Evolutionary conservation across 2,113 vertebrate species (phyloP), one percentile per base, ranked within the genome.

Genomic region (Heteronetta atricapilla): DNA sequence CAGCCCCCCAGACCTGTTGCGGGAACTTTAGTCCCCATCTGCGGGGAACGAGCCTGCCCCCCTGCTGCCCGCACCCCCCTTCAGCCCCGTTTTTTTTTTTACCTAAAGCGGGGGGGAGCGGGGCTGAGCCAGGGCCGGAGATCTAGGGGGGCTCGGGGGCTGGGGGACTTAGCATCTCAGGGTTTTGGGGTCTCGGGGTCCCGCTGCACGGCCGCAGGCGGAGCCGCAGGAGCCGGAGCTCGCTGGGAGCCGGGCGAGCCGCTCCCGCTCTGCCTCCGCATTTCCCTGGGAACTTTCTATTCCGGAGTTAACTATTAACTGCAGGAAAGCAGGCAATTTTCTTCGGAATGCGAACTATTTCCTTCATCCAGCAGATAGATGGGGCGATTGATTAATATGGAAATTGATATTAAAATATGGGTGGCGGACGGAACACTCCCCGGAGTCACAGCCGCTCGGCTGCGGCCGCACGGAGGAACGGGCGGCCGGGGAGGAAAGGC

Each of bases 341-440:
- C 98, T 98, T 94, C 95, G 98, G 98, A 98, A 98, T 98, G 97
- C n/a, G 81, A 98, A 96, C 97, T 97, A 98, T 98, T 98, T 98
- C 98, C 98, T 98, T 98, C 97, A 93, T 96, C 83, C 86, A 81
- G 96, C 89, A 95, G 95, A 97, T 86, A 95, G 96, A 96, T 92
- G 79, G 77, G 58, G 83, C 73, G 90, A 96, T 95, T 88, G 97
- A 98, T 98, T 98, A 97, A 97, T 97, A 97, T 97, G 98, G 91
- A 97, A 95, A 97, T 95, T 93, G 33, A 95, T 96, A 97, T 97
- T 90, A 96, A 96, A 96, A 94, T 88, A 85, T 33, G 72, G 38
- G 94, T 89, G 21, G 55, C 18, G 67, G 63, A 50, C 64, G 77
- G 69, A 78, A 46, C 85, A 19, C 81, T 66, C 22, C 50, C 53